Percentiles rank a stretch among this genome's conserved stretches.
Evolutionary conservation across 2,113 vertebrate species (phyloP).

Genomic region (Pseudopipra pipra): DNA sequence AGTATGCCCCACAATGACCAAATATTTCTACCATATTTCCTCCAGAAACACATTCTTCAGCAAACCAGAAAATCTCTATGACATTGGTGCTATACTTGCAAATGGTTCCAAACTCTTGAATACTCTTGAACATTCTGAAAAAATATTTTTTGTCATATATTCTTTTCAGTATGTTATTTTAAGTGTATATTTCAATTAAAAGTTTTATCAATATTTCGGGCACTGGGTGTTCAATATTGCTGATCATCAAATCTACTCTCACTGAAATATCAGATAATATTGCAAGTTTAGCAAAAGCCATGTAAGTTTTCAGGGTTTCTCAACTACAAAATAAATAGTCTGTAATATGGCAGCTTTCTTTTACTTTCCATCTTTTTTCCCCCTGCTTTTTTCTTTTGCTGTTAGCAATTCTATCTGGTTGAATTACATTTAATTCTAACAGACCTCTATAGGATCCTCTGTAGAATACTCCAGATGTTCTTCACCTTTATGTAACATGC

Average conservation of each 20-base stretch:
- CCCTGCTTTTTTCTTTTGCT: neutral
- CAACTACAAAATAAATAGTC: neutral
- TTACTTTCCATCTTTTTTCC: neutral
- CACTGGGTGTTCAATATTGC: neutral
- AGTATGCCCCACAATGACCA: neutral
- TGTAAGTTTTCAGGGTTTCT: slow-evolving; percentile 47
- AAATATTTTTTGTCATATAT: neutral
- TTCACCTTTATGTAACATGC: neutral
- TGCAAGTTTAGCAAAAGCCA: slow-evolving; percentile 50
- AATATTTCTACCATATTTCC: neutral
- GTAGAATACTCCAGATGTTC: neutral
- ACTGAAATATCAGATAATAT: neutral
- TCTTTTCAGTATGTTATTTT: neutral
- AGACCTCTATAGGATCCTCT: slow-evolving; percentile 2
- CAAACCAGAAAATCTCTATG: neutral
- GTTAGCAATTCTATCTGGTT: neutral
- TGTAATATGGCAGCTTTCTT: neutral
- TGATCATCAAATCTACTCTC: slow-evolving; percentile 4
- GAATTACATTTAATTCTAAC: slow-evolving; percentile 16
- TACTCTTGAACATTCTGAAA: neutral
- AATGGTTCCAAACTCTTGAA: neutral
- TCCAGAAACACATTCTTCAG: neutral
- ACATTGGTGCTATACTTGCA: neutral
- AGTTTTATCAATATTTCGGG: neutral
- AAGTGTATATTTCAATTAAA: neutral